A percentile compares a stretch with the other conserved stretches of the same genome.
These are phyloP conservation scores for Camponotus pennsylvanicus DNA, from an alignment of 1,140 invertebrate genomes.

Conservation along the genomic window DNA sequence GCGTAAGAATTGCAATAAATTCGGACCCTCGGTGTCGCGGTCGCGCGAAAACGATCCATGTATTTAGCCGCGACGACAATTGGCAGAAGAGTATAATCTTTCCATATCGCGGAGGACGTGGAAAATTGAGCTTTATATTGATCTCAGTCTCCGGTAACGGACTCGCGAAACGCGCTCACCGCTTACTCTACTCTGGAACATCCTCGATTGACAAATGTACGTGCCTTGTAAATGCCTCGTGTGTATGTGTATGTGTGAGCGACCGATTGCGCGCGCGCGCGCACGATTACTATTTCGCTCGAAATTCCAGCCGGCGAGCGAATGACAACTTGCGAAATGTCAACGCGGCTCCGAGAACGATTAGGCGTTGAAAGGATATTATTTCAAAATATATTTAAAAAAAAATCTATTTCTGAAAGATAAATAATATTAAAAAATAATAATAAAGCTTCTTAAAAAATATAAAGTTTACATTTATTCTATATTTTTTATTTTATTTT, in stretches of 20 bases:
- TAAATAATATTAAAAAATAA: background rate
- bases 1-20: background rate
- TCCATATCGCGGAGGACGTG: too few species aligned
- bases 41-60: background rate
- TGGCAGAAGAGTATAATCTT: too few species aligned
- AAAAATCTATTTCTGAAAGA: background rate
- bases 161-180: too few species aligned
- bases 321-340: conserved; percentile 2
- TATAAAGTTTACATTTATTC: background rate
- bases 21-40: too few species aligned
- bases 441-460: background rate
- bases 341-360: background rate
- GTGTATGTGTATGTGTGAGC: background rate
- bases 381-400: background rate
- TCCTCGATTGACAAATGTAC: background rate
- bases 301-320: background rate
- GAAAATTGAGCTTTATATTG: background rate
- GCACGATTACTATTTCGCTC: background rate
- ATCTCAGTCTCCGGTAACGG: too few species aligned
- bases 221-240: background rate
- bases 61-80: background rate
- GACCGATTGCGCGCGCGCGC: background rate
- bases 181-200: too few species aligned
- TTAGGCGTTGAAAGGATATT: background rate
- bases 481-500: background rate